Base-by-base conservation (phyloP, 2,797 vertebrate genomes). In the Silurus lanzhouensis region DNA sequence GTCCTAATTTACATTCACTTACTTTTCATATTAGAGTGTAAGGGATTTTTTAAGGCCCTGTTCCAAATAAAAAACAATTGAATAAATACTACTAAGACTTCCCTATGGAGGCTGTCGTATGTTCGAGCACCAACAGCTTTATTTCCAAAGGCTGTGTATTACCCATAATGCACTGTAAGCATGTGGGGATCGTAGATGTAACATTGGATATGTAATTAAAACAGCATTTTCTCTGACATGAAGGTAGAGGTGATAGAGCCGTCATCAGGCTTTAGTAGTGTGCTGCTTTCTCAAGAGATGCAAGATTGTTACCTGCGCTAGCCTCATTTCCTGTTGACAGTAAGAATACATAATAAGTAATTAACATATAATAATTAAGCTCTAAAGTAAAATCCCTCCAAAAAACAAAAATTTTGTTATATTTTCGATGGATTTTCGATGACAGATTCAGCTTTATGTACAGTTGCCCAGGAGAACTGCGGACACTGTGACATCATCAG, bases 401-500 rank as follows among this genome's bases (percentile, higher is more conserved):
- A 67, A 25, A 12, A 25, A 25, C 4, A 5, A 63, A 38, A 25
- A 17, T 15, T 27, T 57, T 57, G 0, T 9, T 20, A 19, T 31
- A 31, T 20, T 60, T 22, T 10, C 46, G 38, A 38, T 7, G 76
- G 17, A 63, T 77, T 38, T 78, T 78, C 61, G 14, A 27, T 52
- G 44, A 64, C 6, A 2, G n/a, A 48, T 81, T 81, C 15, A 81
- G 61, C 78, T 81, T 80, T 66, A 27, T 81, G 61, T 25, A 52
- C 78, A 52, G n/a, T 60, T 81, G 61, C 66, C 52, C 61, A 27
- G 61, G 61, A 66, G 78, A 66, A 27, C 78, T 81, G 78, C 58
- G 46, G 78, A 66, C 15, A 2, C 38, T 48, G 78, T 76, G 68
- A 85, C 57, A 80, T 89, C 86, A 88, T 8, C 14, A 31, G 63